Conservation (phyloP, 2,888 invertebrate genomes). For the Euspilapteryx auroguttella region DNA sequence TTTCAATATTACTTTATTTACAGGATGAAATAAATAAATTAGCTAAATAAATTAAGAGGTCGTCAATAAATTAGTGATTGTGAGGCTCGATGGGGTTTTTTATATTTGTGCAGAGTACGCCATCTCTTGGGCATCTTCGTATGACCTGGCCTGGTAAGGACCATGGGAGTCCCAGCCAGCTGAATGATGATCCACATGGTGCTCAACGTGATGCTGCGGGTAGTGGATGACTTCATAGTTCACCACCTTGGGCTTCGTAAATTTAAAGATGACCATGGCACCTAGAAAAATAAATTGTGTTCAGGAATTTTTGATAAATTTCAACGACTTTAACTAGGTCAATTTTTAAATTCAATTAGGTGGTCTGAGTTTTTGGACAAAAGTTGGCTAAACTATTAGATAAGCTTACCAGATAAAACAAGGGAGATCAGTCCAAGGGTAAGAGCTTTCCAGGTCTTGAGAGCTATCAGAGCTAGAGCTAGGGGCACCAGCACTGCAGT, state of each 20-base stretch:
- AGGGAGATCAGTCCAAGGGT: slow-evolving; percentile 82
- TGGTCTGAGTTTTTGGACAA: no score
- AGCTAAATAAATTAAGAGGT: slow-evolving; percentile 48
- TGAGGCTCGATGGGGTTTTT: slow-evolving; percentile 23
- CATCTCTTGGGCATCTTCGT: slow-evolving; percentile 58
- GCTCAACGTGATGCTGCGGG: slow-evolving; percentile 72
- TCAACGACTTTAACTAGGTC: no score
- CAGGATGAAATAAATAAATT: no score
- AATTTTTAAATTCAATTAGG: no score
- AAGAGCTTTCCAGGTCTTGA: slow-evolving; percentile 89
- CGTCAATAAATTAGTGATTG: slow-evolving; percentile 39
- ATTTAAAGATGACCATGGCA: slow-evolving; percentile 83
- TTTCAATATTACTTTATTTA: no score
- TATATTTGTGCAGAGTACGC: slow-evolving; percentile 61
- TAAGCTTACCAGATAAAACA: slow-evolving; percentile 70
- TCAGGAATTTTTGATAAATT: no score
- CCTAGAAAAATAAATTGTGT: slow-evolving; percentile 21
- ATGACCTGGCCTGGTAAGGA: slow-evolving; percentile 65
- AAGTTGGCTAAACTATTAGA: no score
- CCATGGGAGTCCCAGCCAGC: slow-evolving; percentile 59
- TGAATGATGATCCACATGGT: slow-evolving; percentile 63
- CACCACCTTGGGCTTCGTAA: slow-evolving; percentile 84
- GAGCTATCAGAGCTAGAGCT: slow-evolving; percentile 78
- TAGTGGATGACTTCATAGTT: slow-evolving; percentile 88
- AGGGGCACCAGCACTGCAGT: slow-evolving; percentile 81